Conservation (phyloP, 2,888 invertebrate species). For the Drosophila anomalata region DNA sequence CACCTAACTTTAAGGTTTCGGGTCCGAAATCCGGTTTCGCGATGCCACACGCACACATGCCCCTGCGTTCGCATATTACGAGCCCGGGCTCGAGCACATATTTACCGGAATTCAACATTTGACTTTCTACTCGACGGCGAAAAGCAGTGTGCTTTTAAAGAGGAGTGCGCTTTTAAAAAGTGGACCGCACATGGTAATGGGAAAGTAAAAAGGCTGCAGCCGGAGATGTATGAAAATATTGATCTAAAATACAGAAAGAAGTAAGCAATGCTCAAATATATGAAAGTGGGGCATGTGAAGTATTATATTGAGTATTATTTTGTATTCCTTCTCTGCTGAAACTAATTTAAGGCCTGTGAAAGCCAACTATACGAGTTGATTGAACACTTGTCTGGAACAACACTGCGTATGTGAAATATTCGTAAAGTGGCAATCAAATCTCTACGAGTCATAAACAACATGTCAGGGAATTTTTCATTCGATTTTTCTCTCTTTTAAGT, state of each 20-base stretch:
- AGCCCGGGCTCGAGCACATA: slow-evolving; percentile 10
- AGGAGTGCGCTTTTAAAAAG: not conserved
- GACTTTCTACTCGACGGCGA: slow-evolving; percentile 21
- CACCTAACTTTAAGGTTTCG: slow-evolving; percentile 28
- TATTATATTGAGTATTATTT: not conserved
- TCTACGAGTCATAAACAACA: slow-evolving; percentile 5
- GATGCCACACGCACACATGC: slow-evolving; percentile 16
- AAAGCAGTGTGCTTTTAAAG: not conserved
- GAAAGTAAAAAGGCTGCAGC: not conserved
- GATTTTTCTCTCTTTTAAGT: not conserved
- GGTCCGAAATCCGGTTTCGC: slow-evolving; percentile 48
- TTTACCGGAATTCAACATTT: slow-evolving; percentile 22
- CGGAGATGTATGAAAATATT: not conserved
- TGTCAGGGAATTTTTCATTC: slow-evolving; percentile 2
- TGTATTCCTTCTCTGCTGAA: not conserved
- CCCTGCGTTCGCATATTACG: not conserved
- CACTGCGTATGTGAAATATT: slow-evolving; percentile 30
- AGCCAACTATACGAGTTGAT: slow-evolving; percentile 19
- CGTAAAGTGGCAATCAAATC: slow-evolving; percentile 24
- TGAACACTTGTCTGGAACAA: slow-evolving; percentile 35
- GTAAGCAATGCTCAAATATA: not conserved
- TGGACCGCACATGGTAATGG: not conserved
- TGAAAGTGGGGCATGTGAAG: too few species aligned
- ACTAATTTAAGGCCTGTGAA: slow-evolving; percentile 2
- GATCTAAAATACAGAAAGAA: not conserved